Conservation (phyloP, 2,797 vertebrate species). For the Epinephelus awoara region DNA sequence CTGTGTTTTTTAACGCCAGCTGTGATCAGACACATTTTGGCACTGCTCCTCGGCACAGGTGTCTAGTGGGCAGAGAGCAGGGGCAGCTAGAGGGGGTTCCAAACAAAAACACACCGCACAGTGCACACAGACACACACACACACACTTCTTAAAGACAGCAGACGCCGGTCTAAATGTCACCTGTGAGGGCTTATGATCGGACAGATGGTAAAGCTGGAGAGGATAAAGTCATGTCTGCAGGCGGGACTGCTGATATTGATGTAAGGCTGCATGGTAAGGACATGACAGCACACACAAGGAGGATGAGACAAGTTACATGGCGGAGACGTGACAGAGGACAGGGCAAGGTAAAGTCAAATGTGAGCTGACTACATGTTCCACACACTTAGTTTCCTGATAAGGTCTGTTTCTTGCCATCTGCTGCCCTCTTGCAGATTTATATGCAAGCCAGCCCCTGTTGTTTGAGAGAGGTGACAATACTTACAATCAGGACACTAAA, state of each 20-base stretch:
- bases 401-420: conserved; percentile 38
- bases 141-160: conserved; percentile 28
- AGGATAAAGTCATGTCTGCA: conserved; percentile 40
- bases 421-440: conserved; percentile 44
- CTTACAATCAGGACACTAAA: conserved; percentile 11
- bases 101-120: not conserved
- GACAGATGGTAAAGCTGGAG: conserved; percentile 40
- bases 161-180: conserved; percentile 54
- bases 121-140: not conserved
- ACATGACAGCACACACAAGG: conserved; percentile 37
- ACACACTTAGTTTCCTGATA: conserved; percentile 8
- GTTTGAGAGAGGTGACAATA: conserved; percentile 2
- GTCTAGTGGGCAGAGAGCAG: conserved; percentile 53
- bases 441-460: not conserved
- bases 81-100: conserved; percentile 23
- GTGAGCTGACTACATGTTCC: conserved; percentile 7
- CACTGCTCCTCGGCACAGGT: conserved; percentile 50
- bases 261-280: conserved; percentile 27
- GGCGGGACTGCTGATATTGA: conserved; percentile 29
- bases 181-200: conserved; percentile 29
- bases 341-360: not conserved
- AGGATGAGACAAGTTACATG: conserved; percentile 9
- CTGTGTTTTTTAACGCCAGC: conserved; percentile 49
- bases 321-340: conserved; percentile 6
- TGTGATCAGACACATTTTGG: conserved; percentile 52